Conservation (phyloP, 35 echinoderm and acorn worm genomes). For the Heliocidaris tuberculata region DNA sequence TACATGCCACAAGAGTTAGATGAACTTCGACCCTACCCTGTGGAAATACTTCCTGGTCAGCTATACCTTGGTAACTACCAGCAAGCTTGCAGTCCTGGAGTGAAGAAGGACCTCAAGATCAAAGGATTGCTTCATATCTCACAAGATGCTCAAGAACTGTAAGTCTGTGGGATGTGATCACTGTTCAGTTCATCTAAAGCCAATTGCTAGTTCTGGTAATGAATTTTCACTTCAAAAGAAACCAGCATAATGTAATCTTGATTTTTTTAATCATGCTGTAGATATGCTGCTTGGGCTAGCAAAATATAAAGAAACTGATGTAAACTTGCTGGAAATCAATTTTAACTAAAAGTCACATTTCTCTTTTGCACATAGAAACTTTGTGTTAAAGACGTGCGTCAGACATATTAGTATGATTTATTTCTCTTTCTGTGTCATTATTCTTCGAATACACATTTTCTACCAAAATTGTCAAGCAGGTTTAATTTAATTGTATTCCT, state of each 20-base stretch:
- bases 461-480: no score
- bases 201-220: not conserved
- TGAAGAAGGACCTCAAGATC: conserved; percentile 91
- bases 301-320: no score
- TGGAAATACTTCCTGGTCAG: conserved; percentile 88
- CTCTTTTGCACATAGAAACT: no score
- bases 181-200: not conserved
- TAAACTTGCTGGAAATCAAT: no score
- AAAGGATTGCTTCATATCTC: conserved; percentile 72
- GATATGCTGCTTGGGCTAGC: no score
- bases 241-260: not conserved
- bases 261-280: no score
- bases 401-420: no score
- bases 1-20: conserved; percentile 96
- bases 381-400: no score
- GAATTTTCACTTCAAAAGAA: not conserved
- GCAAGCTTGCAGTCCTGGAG: conserved; percentile 63
- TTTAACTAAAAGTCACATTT: no score
- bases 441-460: no score
- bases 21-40: conserved; percentile 78
- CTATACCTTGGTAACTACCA: conserved; percentile 79
- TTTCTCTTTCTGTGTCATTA: no score
- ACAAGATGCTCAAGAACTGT: conserved; percentile 53
- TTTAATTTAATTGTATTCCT: no score
- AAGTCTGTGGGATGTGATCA: conserved; percentile 24